Conservation (phyloP, 2,113 vertebrate species). For the Mesembrinibis cayennensis region DNA sequence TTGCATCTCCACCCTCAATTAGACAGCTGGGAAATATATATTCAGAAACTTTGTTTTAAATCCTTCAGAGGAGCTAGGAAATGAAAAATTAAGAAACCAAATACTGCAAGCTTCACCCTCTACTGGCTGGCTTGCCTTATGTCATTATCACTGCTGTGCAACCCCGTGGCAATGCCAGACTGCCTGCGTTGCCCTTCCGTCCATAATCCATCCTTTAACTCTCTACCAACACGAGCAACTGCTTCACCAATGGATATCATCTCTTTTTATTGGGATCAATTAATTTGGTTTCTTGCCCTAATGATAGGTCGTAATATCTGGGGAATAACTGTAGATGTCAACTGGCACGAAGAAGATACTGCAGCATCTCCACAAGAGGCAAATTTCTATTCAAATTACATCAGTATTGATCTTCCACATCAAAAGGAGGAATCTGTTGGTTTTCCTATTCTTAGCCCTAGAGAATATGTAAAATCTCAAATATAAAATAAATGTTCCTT, state of each 20-base stretch:
- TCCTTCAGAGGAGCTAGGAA: background rate
- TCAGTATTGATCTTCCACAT: background rate
- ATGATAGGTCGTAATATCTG: background rate
- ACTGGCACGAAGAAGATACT: background rate
- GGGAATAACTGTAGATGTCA: background rate
- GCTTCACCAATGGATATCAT: accelerated
- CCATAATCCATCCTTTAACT: background rate
- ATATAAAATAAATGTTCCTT: background rate
- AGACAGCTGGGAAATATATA: background rate
- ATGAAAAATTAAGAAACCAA: background rate
- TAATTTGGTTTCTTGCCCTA: background rate
- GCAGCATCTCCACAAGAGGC: background rate
- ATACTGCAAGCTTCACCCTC: no score
- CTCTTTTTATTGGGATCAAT: background rate
- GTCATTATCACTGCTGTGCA: background rate
- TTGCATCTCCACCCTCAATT: background rate
- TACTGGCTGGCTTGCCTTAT: background rate
- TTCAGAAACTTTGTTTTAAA: background rate
- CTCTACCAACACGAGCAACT: background rate
- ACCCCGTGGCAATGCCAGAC: background rate
- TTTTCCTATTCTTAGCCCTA: background rate
- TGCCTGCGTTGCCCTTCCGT: background rate
- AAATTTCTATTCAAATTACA: background rate
- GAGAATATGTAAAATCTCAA: background rate
- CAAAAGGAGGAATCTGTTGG: background rate